These are phyloP conservation scores for Nothoprocta perdicaria DNA, from an alignment of 2,113 vertebrate genomes.

Conservation along the genomic window DNA sequence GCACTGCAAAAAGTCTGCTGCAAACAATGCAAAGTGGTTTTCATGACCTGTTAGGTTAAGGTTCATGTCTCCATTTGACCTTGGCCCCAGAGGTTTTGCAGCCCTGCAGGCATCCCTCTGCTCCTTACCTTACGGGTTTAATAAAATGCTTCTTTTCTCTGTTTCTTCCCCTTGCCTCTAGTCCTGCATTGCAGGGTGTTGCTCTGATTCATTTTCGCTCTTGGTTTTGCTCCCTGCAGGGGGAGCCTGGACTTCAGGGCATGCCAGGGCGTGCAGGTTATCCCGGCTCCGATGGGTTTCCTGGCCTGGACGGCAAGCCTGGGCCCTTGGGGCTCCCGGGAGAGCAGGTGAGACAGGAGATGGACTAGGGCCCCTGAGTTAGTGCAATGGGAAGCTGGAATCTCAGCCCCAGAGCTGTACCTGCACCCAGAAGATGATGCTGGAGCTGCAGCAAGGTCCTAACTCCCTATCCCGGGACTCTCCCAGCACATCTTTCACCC, in stretches of 20 bases:
- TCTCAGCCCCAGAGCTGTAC: background rate
- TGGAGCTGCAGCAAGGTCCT: background rate
- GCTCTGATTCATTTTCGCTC: fast-evolving
- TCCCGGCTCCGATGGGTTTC: conserved; percentile 79
- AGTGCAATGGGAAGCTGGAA: background rate
- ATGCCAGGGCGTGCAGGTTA: conserved; percentile 77
- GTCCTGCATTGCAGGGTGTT: background rate
- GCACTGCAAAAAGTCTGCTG: background rate
- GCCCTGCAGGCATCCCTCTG: background rate
- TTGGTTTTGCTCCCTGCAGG: conserved; percentile 69
- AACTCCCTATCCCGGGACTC: background rate
- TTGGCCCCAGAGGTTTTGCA: background rate
- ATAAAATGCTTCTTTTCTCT: background rate
- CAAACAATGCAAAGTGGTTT: background rate
- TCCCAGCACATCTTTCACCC: too few relatives aligned
- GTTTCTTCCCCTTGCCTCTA: background rate
- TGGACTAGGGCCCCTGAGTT: too few relatives aligned
- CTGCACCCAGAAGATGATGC: background rate
- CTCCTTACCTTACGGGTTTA: too few relatives aligned
- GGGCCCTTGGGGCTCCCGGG: conserved; percentile 80
- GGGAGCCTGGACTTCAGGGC: conserved; percentile 79
- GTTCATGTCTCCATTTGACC: background rate
- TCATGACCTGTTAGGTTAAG: background rate
- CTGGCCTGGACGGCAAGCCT: conserved; percentile 80
- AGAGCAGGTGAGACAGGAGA: conserved; percentile 75